Evolutionary conservation across 2,113 vertebrate species (phyloP), one percentile per base, ranked within the genome.

Genomic region (Todiramphus saurophagus): DNA sequence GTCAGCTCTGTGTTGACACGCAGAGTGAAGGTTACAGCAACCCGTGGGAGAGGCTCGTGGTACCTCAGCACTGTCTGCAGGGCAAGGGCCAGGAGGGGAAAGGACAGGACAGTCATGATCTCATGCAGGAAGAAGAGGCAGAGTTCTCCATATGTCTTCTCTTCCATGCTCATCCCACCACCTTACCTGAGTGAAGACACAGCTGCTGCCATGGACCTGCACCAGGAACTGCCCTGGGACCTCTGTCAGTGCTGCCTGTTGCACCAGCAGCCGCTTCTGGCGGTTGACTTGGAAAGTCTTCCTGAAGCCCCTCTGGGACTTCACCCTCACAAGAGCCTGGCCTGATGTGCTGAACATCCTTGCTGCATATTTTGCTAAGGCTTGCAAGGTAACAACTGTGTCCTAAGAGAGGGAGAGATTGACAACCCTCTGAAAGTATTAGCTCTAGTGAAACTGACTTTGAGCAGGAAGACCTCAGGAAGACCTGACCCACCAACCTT

Each of bases 311-410:
- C 91, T 94, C 9, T 89, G 30, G 2, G 98, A 97, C 4, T 94
- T 97, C 87, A 99, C 97, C 11, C 74, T 97, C 82, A 99, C 96
- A 8, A 83, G 39, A 1, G 89, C 96, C 76, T 97, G 92, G 64
- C 97, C 44, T 9, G 87, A 60, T 0, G 66, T 9, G 23, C 88
- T 98, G 87, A 98, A 99, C 5, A 90, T 97, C 93, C 96, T 94
- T 4, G 96, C 69, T 15, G 97, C 98, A 0, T 98, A 99, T 75
- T 98, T 98, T 5, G 99, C 98, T 60, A 99, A 94, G 11, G 98
- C 98, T 95, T 99, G 98, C 56, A 99, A 96, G 81, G 98, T 98
- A 60, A 99, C 98, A 6, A 99, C 98, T 1, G 98, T 99, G 95
- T 99, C 99, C 99, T 99, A 79, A 79, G 56, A 43, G 18, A 79